Base-by-base conservation (phyloP, 2,888 invertebrate genomes). In the Rotaria magnacalcarata region DNA sequence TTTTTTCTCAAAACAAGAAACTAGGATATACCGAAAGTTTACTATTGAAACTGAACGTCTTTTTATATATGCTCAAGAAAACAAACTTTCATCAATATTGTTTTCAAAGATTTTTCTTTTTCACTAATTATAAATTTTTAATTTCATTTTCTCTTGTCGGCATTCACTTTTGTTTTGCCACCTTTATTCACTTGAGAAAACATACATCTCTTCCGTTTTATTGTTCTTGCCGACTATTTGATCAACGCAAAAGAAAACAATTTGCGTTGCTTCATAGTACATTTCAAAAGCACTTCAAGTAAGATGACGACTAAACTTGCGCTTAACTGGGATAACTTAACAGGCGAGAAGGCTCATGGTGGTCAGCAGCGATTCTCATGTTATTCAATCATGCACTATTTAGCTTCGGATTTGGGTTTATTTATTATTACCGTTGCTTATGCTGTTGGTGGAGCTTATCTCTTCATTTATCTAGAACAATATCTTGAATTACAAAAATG, bases 401-500 rank as follows among this genome's bases (percentile, higher is more conserved):
- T 86, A 16, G 24, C 74, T 43, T 85, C 80, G 41, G 58, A 86
- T 85, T 47, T 87, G 24, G 87, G 87, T 21, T 52, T 87, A 7
- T 5, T 85, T 34, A 50, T 85, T 56, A 1, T 87, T 16, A 85
- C 87, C 14, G 54, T 85, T 58, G 84, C 47, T 21, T 87, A 85
- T 56, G 58, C 27, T 58, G 67, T 60, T 56, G 85, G 87, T 60
- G 87, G 87, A 19, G 87, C 87, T n/a, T 87, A 86, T 54, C 58
- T 87, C 24, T 87, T 87, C 24, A 85, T 56, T 27, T 47, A 84
- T n/a, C 47, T 87, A 7, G 87, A 87, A 74, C 87, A 87, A 54
- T 90, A 90, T 86, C 91, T 91, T 88, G 91, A 91, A 85, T 58
- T 86, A n/a, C 86, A 85, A 85, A 85, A 85, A 50, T 86, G 87